Percentiles rank a stretch among this genome's conserved stretches.
Evolutionary conservation across 2,113 vertebrate species (phyloP).

Genomic region (Rhineura floridana): DNA sequence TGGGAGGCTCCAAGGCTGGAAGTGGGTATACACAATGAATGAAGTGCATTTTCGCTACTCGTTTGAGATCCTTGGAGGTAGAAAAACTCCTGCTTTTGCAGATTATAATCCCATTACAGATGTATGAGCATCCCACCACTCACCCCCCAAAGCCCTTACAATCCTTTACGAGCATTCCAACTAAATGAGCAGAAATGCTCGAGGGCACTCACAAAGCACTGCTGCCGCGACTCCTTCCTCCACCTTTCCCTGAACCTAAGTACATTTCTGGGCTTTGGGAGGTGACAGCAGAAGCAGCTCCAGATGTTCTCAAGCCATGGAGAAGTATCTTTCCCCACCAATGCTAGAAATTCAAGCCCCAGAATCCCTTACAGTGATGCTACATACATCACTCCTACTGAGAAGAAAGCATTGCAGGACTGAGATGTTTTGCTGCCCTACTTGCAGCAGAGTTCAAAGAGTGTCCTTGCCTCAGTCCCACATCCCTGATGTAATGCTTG

Average conservation of each 20-base stretch:
- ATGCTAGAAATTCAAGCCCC: not conserved
- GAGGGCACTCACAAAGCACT: too few species aligned
- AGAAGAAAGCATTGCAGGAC: not conserved
- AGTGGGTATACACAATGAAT: not conserved
- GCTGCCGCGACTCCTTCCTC: not conserved
- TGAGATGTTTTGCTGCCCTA: not conserved
- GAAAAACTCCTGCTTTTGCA: not conserved
- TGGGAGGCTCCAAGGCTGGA: not conserved
- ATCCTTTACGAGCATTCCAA: too few species aligned
- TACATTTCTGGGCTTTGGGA: not conserved
- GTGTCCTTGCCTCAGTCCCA: not conserved
- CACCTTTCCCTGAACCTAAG: not conserved
- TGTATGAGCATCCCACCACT: too few species aligned
- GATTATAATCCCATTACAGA: not conserved
- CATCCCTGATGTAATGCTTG: not conserved
- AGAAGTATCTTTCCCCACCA: not conserved
- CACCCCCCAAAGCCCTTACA: too few species aligned
- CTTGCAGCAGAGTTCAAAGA: not conserved
- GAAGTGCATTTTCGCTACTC: not conserved
- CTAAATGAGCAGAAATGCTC: too few species aligned
- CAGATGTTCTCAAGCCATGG: not conserved
- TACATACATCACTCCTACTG: not conserved
- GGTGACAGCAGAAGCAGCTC: not conserved
- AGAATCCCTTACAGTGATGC: not conserved
- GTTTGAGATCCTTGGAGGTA: not conserved